A percentile compares a stretch with the other conserved stretches of the same genome.
phyloP scores from a whole-genome alignment of 2,797 vertebrate species.

The Neosilurus mollespiculum region DNA sequence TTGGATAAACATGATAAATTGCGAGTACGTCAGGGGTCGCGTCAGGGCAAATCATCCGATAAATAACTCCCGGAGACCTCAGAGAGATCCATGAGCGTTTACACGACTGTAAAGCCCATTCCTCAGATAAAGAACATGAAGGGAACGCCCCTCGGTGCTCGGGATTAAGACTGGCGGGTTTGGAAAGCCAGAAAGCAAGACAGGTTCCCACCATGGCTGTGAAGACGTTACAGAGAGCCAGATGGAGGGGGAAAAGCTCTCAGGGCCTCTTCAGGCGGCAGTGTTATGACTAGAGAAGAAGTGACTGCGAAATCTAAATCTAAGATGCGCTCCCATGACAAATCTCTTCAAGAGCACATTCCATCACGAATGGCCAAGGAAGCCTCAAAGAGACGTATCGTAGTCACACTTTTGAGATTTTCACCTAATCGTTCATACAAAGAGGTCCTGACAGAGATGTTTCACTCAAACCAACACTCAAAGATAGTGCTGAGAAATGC shows the following conservation, averaged over 20 bases:
- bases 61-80: constrained; percentile 48
- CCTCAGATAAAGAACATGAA: constrained; percentile 1
- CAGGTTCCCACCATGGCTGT: background rate
- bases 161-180: background rate
- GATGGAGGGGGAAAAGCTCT: constrained; percentile 59
- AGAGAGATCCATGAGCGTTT: constrained; percentile 5
- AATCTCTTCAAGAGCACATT: constrained; percentile 45
- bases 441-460: constrained; percentile 18
- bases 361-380: constrained; percentile 25
- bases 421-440: background rate
- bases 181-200: background rate
- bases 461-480: background rate
- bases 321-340: constrained; percentile 33
- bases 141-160: background rate
- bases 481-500: background rate
- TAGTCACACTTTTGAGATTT: background rate
- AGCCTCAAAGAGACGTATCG: constrained; percentile 15
- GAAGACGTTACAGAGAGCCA: constrained; percentile 29
- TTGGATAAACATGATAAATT: constrained; percentile 77
- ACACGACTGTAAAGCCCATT: constrained; percentile 6
- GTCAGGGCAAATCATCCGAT: constrained; percentile 60
- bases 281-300: constrained; percentile 66
- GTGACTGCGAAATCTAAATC: constrained; percentile 31
- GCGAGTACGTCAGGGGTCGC: constrained; percentile 67
- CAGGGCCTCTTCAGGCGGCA: constrained; percentile 58